Conservation (phyloP, 1,140 invertebrate genomes). For the Drosophila fuyamai region DNA sequence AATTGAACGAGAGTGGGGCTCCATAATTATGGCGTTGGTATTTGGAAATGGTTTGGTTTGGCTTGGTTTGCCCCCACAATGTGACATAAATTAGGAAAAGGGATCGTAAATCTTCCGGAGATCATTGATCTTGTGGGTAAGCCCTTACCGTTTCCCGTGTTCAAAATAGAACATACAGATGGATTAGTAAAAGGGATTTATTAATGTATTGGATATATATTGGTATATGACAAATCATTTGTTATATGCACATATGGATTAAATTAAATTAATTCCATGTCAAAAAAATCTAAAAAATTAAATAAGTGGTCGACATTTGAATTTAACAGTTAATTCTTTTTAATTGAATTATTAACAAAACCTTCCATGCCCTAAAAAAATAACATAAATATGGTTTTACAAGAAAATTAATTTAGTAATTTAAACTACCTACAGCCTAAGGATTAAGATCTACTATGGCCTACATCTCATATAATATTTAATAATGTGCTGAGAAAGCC, state of each 20-base stretch:
- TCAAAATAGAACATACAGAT: slow-evolving; percentile 20
- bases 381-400: too few species aligned
- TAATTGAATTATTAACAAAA: too few species aligned
- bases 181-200: slow-evolving; percentile 9
- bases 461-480: too few species aligned
- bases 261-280: too few species aligned
- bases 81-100: slow-evolving; percentile 63
- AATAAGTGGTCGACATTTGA: too few species aligned
- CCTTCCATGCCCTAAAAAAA: too few species aligned
- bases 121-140: slow-evolving; percentile 48
- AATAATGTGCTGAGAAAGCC: background rate
- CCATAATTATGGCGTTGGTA: slow-evolving; percentile 29
- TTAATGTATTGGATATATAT: background rate
- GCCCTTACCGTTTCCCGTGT: background rate
- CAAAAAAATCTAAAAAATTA: too few species aligned
- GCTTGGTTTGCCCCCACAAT: slow-evolving; percentile 4
- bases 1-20: slow-evolving; percentile 40
- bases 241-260: too few species aligned
- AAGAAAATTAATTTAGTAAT: too few species aligned
- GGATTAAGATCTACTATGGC: too few species aligned
- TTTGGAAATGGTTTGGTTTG: slow-evolving; percentile 16
- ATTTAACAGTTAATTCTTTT: too few species aligned
- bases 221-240: background rate
- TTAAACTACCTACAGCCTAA: too few species aligned
- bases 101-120: slow-evolving; percentile 62